Conservation (phyloP, 2,888 invertebrate species). For the Gisinianus flammeolus region DNA sequence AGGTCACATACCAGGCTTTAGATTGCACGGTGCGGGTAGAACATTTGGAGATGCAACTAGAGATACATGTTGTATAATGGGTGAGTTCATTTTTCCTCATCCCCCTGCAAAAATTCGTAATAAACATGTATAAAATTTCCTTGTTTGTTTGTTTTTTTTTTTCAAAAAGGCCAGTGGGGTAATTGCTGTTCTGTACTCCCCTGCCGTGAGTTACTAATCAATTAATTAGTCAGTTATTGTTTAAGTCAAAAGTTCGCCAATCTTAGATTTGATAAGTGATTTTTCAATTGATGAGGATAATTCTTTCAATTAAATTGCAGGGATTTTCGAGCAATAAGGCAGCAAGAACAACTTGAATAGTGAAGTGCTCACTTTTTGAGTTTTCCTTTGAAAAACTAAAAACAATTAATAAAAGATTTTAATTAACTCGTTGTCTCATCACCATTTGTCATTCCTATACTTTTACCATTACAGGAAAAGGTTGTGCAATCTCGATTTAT, state of each 20-base stretch:
- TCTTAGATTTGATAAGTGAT: too few relatives aligned
- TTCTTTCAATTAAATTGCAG: too few relatives aligned
- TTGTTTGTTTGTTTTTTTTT: too few relatives aligned
- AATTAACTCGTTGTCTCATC: not conserved
- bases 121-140: too few relatives aligned
- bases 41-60: constrained; percentile 53
- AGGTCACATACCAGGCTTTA: constrained; percentile 54
- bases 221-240: too few relatives aligned
- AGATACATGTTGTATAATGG: constrained; percentile 51
- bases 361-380: not conserved
- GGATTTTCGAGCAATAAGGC: constrained; percentile 20
- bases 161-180: constrained; percentile 45
- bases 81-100: too few relatives aligned
- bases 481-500: too few relatives aligned
- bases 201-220: constrained; percentile 47
- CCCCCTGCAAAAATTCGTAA: too few relatives aligned
- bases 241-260: too few relatives aligned
- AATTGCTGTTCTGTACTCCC: constrained; percentile 44
- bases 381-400: not conserved
- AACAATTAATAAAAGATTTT: not conserved
- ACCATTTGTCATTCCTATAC: not conserved
- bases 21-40: constrained; percentile 49
- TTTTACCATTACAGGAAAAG: too few relatives aligned
- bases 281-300: too few relatives aligned
- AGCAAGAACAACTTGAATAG: not conserved